Conservation (phyloP, 2,888 invertebrate genomes). For the Aspidiotus destructor region DNA sequence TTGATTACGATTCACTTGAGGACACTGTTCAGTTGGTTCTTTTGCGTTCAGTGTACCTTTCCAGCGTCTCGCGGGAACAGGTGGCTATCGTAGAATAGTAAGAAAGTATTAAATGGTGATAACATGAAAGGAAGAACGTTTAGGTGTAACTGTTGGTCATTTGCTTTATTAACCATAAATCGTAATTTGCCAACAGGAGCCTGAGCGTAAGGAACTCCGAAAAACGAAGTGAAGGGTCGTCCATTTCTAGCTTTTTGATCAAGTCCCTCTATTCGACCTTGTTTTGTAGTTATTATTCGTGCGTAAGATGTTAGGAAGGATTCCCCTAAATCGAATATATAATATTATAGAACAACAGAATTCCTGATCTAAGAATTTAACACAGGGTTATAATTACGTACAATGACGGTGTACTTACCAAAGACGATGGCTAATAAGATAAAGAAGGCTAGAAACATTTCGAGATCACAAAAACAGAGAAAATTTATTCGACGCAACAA, state of each 20-base stretch:
- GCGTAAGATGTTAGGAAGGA: too few relatives aligned
- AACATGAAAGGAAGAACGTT: neutral
- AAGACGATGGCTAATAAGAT: too few relatives aligned
- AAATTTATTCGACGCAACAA: too few relatives aligned
- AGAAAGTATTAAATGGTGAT: neutral
- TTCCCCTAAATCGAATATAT: too few relatives aligned
- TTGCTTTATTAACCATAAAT: neutral
- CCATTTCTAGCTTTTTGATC: neutral
- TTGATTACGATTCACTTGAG: conserved; percentile 36
- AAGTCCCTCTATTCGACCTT: neutral
- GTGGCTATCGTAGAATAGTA: conserved; percentile 40
- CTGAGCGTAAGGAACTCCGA: conserved; percentile 9
- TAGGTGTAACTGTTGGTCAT: too few relatives aligned
- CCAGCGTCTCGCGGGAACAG: conserved; percentile 44
- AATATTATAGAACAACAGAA: too few relatives aligned
- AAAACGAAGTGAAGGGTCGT: conserved; percentile 7
- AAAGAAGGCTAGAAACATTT: too few relatives aligned
- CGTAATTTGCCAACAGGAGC: conserved; percentile 10
- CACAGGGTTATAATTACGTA: too few relatives aligned
- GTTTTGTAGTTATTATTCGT: neutral
- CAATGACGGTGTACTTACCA: too few relatives aligned
- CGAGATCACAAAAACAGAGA: too few relatives aligned
- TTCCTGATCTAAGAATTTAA: too few relatives aligned
- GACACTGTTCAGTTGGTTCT: conserved; percentile 40
- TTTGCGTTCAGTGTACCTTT: conserved; percentile 43